Evolutionary conservation across 2,113 vertebrate species (phyloP).

Genomic region (Zosterops pallidus): DNA sequence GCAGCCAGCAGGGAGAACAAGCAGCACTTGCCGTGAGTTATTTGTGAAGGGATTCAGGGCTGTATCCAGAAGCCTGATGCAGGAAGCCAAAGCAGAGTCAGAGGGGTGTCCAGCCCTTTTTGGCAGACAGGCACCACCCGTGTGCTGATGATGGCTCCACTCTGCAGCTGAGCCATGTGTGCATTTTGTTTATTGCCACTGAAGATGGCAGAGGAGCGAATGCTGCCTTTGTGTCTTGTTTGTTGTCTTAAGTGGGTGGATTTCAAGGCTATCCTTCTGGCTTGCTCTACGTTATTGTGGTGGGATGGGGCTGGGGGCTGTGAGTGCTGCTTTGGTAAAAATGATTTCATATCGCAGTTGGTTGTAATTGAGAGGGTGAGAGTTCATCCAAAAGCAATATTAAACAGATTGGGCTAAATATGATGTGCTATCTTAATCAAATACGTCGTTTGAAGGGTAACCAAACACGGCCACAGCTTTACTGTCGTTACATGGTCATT

Average conservation of each 20-base stretch:
- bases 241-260: neutral
- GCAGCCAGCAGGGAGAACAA: neutral
- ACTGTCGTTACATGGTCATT: slow-evolving; percentile 7
- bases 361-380: neutral
- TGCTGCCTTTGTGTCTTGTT: neutral
- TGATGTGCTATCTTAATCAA: neutral
- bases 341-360: neutral
- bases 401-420: slow-evolving; percentile 1
- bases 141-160: neutral
- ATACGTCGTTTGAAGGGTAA: neutral
- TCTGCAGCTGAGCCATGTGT: accelerated
- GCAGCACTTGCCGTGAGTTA: neutral
- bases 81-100: neutral
- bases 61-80: neutral
- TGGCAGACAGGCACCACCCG: neutral
- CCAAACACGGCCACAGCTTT: neutral
- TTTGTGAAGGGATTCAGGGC: neutral
- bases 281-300: neutral
- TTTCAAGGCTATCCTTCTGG: neutral
- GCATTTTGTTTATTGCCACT: neutral
- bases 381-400: neutral
- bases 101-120: neutral
- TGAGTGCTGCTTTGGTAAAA: neutral
- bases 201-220: neutral
- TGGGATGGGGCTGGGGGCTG: neutral